Percentiles rank a stretch among this genome's conserved stretches.
Conservation (phyloP, 2,888 invertebrate genomes). For the Pandemis cinnamomeana region DNA sequence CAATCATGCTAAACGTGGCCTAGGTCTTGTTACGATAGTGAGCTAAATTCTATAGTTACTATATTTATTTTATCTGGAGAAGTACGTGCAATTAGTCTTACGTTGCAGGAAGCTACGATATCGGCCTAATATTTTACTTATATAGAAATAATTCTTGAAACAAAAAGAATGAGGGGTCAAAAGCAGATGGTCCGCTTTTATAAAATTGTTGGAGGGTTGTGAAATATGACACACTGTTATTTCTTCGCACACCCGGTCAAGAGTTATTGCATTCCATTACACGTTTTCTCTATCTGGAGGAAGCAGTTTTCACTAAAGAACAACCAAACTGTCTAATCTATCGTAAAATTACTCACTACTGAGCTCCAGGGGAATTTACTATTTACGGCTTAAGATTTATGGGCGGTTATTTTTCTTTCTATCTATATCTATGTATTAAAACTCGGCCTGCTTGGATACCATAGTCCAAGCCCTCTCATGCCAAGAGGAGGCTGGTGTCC, state of each 20-base stretch:
- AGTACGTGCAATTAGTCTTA: not conserved
- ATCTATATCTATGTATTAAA: not conserved
- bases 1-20: too few relatives aligned
- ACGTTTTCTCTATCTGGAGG: constrained; percentile 84
- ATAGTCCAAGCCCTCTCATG: too few relatives aligned
- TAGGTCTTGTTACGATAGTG: not conserved
- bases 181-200: constrained; percentile 84
- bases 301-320: constrained; percentile 83
- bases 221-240: constrained; percentile 85
- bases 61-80: not conserved
- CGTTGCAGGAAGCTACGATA: constrained; percentile 7
- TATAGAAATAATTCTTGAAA: constrained; percentile 81
- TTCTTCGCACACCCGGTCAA: constrained; percentile 85
- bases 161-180: constrained; percentile 84
- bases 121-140: constrained; percentile 74
- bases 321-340: constrained; percentile 81
- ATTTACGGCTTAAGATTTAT: constrained; percentile 23
- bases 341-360: constrained; percentile 45
- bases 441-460: too few relatives aligned
- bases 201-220: constrained; percentile 85
- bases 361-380: constrained; percentile 18
- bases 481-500: too few relatives aligned
- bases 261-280: constrained; percentile 85
- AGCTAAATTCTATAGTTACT: not conserved
- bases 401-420: constrained; percentile 1